Conservation (phyloP, 2,888 invertebrate species). For the Heliconius charithonia region DNA sequence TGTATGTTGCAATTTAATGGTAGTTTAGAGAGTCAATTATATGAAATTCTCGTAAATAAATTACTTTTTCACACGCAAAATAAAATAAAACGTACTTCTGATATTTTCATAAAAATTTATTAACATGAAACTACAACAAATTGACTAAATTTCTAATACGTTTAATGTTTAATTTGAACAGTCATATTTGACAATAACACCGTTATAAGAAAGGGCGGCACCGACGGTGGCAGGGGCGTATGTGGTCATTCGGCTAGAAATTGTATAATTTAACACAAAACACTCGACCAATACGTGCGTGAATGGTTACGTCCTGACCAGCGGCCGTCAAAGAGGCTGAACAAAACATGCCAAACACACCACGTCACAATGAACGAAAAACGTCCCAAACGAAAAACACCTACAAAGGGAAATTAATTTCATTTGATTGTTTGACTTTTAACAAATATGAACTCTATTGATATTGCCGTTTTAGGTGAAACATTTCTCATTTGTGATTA, state of each 20-base stretch:
- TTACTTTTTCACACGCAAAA: background rate
- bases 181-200: conserved; percentile 18
- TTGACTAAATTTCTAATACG: background rate
- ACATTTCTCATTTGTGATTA: background rate
- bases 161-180: background rate
- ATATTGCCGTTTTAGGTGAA: background rate
- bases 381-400: conserved; percentile 68
- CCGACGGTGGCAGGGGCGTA: conserved; percentile 48
- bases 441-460: conserved; percentile 37
- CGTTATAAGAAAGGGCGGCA: conserved; percentile 59
- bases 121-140: background rate
- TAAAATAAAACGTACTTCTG: background rate
- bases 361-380: conserved; percentile 66
- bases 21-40: background rate
- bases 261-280: conserved; percentile 77
- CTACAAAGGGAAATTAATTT: conserved; percentile 60
- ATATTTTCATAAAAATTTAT: background rate
- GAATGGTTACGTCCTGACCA: conserved; percentile 72
- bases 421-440: conserved; percentile 46
- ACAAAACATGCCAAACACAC: conserved; percentile 81
- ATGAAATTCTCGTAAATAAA: background rate
- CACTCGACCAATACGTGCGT: conserved; percentile 64
- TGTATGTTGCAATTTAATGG: conserved; percentile 10
- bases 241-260: conserved; percentile 71
- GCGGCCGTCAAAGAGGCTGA: conserved; percentile 68